Percentiles rank a stretch among this genome's conserved stretches.
Conservation (phyloP, 37 sponge, comb jelly and placozoan species). For the Tethya wilhelma region DNA sequence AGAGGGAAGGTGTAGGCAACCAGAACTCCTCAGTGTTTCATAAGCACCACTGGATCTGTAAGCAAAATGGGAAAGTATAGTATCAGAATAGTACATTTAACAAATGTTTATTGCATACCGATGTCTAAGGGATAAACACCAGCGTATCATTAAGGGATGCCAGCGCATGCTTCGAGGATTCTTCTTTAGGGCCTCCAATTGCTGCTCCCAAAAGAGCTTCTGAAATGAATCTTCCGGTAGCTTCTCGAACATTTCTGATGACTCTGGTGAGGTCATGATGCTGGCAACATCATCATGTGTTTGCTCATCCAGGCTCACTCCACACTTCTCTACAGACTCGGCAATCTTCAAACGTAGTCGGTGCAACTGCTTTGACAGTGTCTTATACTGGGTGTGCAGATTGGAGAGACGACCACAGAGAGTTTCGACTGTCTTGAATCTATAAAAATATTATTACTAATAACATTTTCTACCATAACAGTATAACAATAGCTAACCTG, state of each 20-base stretch:
- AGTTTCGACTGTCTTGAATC: background rate
- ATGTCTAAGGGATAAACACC: conserved; percentile 48
- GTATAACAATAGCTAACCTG: no score
- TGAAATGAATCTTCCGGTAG: conserved; percentile 26
- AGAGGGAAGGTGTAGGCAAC: conserved; percentile 24
- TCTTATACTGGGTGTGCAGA: background rate
- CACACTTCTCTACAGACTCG: background rate
- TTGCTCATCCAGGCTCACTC: background rate
- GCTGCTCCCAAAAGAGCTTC: conserved; percentile 46
- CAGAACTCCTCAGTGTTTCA: conserved; percentile 29
- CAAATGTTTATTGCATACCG: no score
- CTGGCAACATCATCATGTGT: background rate
- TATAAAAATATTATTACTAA: background rate
- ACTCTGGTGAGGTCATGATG: no score
- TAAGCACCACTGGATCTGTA: conserved; percentile 41
- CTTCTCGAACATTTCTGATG: no score
- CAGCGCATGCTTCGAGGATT: conserved; percentile 51
- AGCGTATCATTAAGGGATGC: conserved; percentile 51
- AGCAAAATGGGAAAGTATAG: no score
- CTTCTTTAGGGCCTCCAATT: background rate
- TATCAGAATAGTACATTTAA: no score
- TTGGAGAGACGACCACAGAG: background rate
- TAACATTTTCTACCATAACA: no score
- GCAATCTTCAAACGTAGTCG: background rate
- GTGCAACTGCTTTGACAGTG: background rate